Base-by-base conservation (phyloP, 2,113 vertebrate genomes). In the Galbula dea region DNA sequence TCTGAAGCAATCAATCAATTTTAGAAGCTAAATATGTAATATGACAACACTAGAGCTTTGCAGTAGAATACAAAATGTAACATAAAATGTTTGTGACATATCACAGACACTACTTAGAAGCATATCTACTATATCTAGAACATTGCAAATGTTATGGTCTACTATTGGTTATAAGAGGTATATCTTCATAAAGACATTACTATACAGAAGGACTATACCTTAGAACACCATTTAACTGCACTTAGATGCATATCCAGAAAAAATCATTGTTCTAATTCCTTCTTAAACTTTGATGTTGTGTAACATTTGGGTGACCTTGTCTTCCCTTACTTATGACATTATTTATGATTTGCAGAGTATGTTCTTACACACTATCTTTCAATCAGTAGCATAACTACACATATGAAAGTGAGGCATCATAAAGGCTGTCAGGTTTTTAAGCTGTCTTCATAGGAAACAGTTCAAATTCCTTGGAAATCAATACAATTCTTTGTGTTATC, bases 1-100 rank as follows among this genome's bases (percentile, higher is more conserved):
- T 72, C 76, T 96, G 93, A 94, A 97, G 78, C 59, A 95, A 97
- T 96, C 93, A 93, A 95, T 97, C 97, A 96, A 73, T 96, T 96
- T 97, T 72, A 86, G 59, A 88, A 96, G 72, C 78, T 97, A 97
- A 98, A 96, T 97, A 94, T 90, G 84, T 80, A 94, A 94, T 82
- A 95, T 95, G 95, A 97, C 96, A 97, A 94, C 84, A 96, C 54
- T 34, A 75, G 82, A 65, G 7, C 87, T 96, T 95, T 96, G 62
- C 59, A 93, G 41, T 88, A 87, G 83, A 95, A 95, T 88, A 82
- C 73, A 89, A 86, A 96, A 80, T 83, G 36, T 21, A 83, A 63
- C 79, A 84, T 86, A 94, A 96, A 97, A 92, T 80, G 45, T 43
- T 88, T 95, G 15, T 96, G 93, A 89, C 84, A 69, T 89, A 83